Base-by-base conservation (phyloP, 1,140 invertebrate genomes). In the Achroia grisella region DNA sequence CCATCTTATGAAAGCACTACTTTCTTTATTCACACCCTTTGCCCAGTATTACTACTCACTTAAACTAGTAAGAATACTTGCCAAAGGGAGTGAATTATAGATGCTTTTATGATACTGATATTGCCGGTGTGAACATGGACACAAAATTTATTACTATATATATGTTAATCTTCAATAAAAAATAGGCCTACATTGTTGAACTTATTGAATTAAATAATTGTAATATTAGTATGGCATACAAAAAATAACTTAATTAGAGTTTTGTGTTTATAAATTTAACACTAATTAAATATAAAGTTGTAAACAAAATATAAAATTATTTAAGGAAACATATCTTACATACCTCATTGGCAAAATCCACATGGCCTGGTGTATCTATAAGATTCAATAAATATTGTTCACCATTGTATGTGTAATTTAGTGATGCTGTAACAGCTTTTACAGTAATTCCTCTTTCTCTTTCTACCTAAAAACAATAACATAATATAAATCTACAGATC, bases 341-440 rank as follows among this genome's bases (percentile, higher is more conserved):
- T 62, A 99, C 98, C 90, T 99, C 98, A 87, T 96, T 98, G 3
- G 94, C 92, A 86, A 99, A 99, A 83, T 99, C 98, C 8, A 99
- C 97, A 89, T 99, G 98, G 14, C 98, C 98, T 23, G 98, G 98
- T 11, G 98, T 99, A 82, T 99, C 98, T 55, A 99, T 98, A 2
- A 99, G 88, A 86, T 99, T 99, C 1, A 99, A 86, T n/a, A 99
- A 83, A 87, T 97, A 98, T 30, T 89, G 71, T 54, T 89, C 78
- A 34, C 88, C 88, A 10, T 91, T 88, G 48, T 90, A 89, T 11
- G 72, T 87, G 67, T 98, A 95, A 52, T 94, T 89, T 39, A 99
- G 86, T 1, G 97, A 97, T 10, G 93, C 97, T 11, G 97, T 97
- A 68, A 99, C 97, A 9, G 98, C 98, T 87, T 99, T 99, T 0